Conservation (phyloP, 2,113 vertebrate genomes). For the Pica pica region DNA sequence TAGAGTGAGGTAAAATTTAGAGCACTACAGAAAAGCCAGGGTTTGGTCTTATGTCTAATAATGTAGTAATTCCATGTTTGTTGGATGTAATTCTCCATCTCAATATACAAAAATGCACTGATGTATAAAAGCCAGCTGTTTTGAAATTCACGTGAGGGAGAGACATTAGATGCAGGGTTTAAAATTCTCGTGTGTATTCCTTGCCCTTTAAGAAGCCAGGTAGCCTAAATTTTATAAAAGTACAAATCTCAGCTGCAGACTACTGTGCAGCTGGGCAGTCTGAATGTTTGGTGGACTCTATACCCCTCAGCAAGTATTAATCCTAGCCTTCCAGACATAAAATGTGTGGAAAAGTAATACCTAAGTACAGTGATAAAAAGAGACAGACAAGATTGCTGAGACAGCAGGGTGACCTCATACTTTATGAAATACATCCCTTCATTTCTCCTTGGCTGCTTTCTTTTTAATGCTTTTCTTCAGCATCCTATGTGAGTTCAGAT, state of each 20-base stretch:
- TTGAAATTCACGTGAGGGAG: not conserved
- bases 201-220: not conserved
- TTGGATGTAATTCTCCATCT: not conserved
- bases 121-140: not conserved
- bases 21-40: not conserved
- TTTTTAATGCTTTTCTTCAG: not conserved
- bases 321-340: not conserved
- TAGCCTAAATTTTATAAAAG: not conserved
- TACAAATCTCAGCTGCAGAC: not conserved
- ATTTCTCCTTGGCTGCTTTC: not conserved
- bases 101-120: not conserved
- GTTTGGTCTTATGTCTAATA: not conserved
- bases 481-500: not conserved
- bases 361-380: constrained; percentile 7
- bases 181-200: not conserved
- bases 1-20: constrained; percentile 8
- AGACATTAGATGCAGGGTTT: not conserved
- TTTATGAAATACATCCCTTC: not conserved
- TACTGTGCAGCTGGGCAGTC: not conserved
- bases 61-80: not conserved
- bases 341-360: not conserved
- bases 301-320: not conserved
- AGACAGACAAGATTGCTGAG: constrained; percentile 12
- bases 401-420: not conserved
- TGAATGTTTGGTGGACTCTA: not conserved